phyloP scores from a whole-genome alignment of 23 tunicate genomes.

The Oikopleura dioica region DNA sequence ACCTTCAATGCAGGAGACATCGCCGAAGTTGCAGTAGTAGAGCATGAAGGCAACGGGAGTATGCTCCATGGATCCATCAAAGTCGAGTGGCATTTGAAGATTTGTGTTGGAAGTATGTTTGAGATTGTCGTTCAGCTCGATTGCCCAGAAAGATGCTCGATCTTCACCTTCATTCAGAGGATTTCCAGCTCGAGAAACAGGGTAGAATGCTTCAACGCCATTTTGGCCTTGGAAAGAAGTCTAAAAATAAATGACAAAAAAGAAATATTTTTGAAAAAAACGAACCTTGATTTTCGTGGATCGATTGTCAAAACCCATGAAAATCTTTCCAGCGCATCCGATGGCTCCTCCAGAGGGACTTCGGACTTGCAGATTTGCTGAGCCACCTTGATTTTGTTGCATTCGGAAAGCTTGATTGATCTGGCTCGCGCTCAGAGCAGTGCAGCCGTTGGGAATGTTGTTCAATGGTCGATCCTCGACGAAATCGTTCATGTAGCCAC shows the following conservation, averaged over 20 bases:
- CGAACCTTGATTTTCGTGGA: too few species aligned
- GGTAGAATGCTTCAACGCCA: too few species aligned
- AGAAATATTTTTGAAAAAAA: too few species aligned
- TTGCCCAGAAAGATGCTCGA: neutral
- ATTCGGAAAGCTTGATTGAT: neutral
- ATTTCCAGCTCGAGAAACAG: too few species aligned
- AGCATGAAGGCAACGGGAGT: neutral
- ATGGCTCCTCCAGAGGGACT: neutral
- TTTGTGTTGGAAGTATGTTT: neutral
- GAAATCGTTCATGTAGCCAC: neutral
- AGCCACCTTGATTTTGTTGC: neutral
- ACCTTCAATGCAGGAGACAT: neutral
- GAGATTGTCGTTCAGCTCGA: neutral
- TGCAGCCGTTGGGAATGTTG: neutral
- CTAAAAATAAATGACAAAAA: too few species aligned
- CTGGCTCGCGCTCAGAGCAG: neutral
- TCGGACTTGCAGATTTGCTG: neutral
- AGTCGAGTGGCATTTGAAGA: neutral
- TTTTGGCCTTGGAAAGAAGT: too few species aligned
- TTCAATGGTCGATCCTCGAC: neutral
- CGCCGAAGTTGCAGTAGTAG: neutral
- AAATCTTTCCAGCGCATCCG: neutral
- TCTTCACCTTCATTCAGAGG: too few species aligned
- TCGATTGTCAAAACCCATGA: conserved; percentile 10
- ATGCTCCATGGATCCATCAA: neutral